Base-by-base conservation (phyloP, 1,140 invertebrate genomes). In the Diachasma alloeum region DNA sequence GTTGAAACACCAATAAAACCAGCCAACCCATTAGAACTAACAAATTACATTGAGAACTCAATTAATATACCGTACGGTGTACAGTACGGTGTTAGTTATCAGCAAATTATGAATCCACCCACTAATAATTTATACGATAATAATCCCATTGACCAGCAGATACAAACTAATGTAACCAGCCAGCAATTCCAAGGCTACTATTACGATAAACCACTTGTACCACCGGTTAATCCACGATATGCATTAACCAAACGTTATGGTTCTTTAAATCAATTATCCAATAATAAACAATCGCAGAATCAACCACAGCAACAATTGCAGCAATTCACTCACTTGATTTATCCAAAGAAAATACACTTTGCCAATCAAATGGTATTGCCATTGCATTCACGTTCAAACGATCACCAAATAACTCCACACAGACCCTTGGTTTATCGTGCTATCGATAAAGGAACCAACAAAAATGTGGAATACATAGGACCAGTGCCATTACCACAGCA, bases 391-490 rank as follows among this genome's bases (percentile, higher is more conserved):
- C 39, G 73, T 36, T 67, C 53, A 31, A 44, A 68, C 39, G 42
- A 53, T 37, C 39, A 75, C 24, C 74, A 44, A 4, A 19, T 31
- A 39, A 26, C 26, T 56, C 48, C 31, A 15, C 42, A 15, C 22
- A 42, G 66, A 26, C 44, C 69, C 66, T 31, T 69, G 24, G 76
- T 46, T 19, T 63, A 76, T 19, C 56, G n/a, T 70, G 15, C 48
- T 70, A 24, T 75, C 79, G 22, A 81, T 76, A 67, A 81, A 83
- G 31, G 82, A 81, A 13, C 10, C 46, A 48, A 22, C 4, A 78
- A 81, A 5, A 85, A 81, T 9, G 80, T 89, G 24, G 80, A 83
- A 8, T 88, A 91, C 78, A 56, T 90, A 24, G 90, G 91, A 37
- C 86, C 90, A 11, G 84, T 89, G 9, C 90, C 91, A 46, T 66